Evolutionary conservation across 2,113 vertebrate species (phyloP), one percentile per base, ranked within the genome.

Genomic region (Catharus fuscescens): DNA sequence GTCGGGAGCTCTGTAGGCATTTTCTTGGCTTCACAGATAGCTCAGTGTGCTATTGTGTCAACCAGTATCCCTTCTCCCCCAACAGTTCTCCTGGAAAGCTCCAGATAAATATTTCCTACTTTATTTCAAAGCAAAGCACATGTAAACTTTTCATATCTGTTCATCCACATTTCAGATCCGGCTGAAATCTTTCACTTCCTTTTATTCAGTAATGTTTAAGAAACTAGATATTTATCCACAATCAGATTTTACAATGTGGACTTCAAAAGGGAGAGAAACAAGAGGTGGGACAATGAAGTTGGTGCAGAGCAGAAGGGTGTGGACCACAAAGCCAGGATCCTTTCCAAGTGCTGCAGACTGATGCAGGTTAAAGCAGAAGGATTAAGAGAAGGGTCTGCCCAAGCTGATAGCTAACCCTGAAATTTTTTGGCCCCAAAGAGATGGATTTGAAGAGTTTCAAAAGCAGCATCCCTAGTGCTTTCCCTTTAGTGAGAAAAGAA

Each of bases 191-290:
- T 92, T 78, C 64, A 31, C 81, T 94, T 94, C 79, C 78, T 91
- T 94, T 93, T 91, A 93, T 90, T 94, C 94, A 95, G 61, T 67
- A 88, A 32, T 64, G 65, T 90, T 94, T 92, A 80, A 93, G 67
- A 83, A 83, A 60, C 24, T 14, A 60, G 36, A 18, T 85, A 67
- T 32, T 92, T 88, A 93, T 71, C 65, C 67, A 71, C 66, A 62
- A 62, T 15, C 31, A 62, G 60, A 47, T 92, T 94, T 88, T 74
- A 48, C 44, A 73, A 12, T 17, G 44, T 24, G 18, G 56, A 74
- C 90, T 88, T 96, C 90, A 91, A 86, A 92, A 74, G 86, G n/a
- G n/a, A 67, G 67, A 70, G 61, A 34, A 38, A 61, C n/a, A 45
- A 34, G 85, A 80, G 72, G n/a, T 36, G 56, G 78, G 62, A 78